Evolutionary conservation across 2,888 invertebrate genomes (phyloP).

Genomic region (Nomada fucata): DNA sequence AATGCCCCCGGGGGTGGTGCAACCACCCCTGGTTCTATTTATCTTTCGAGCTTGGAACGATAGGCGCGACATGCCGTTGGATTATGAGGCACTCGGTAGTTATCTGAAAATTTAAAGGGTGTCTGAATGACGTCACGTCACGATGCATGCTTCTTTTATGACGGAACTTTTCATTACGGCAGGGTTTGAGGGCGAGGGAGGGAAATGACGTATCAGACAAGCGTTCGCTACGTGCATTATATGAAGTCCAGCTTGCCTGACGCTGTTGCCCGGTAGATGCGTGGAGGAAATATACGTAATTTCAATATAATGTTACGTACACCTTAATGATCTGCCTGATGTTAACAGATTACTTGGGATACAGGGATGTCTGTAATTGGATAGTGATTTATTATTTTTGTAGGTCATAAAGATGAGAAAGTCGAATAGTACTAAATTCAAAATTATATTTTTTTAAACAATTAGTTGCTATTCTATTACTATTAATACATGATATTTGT

Average conservation of each 20-base stretch:
- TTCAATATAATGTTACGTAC: too few species aligned
- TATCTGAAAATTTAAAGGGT: conserved; percentile 52
- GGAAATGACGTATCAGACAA: conserved; percentile 1
- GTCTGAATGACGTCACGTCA: conserved; percentile 29
- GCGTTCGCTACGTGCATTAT: conserved; percentile 27
- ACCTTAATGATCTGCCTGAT: too few species aligned
- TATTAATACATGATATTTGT: too few species aligned
- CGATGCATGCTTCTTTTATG: conserved; percentile 28
- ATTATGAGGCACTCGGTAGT: conserved; percentile 44
- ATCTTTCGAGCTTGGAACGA: conserved; percentile 38
- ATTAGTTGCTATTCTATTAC: too few species aligned
- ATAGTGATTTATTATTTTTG: too few species aligned
- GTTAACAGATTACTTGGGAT: too few species aligned
- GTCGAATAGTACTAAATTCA: too few species aligned
- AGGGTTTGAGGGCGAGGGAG: background rate
- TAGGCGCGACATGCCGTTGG: conserved; percentile 44
- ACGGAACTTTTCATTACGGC: conserved; percentile 33
- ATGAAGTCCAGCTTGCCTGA: conserved; percentile 27
- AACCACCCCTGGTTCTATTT: conserved; percentile 31
- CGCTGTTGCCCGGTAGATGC: conserved; percentile 17
- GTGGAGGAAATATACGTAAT: too few species aligned
- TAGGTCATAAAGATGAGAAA: too few species aligned
- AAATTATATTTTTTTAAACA: too few species aligned
- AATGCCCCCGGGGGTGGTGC: conserved; percentile 10
- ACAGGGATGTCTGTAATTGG: too few species aligned